phyloP scores from a whole-genome alignment of 2,797 vertebrate genomes.

The Dipus sagitta region DNA sequence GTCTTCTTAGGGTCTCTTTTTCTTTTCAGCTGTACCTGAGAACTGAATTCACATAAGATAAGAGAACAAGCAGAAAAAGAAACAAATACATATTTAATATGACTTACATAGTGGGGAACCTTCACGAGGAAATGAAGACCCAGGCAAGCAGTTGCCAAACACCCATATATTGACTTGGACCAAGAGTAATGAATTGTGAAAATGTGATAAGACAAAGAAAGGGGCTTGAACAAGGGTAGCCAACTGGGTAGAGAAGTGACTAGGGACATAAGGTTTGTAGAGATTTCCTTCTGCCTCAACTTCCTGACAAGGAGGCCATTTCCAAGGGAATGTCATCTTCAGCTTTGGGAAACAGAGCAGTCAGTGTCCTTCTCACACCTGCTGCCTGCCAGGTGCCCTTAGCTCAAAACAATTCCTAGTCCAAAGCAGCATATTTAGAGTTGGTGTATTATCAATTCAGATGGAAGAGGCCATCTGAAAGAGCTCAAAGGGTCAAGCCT shows the following conservation, averaged over 20 bases:
- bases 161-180: background rate
- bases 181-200: background rate
- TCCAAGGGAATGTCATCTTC: background rate
- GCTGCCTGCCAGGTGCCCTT: background rate
- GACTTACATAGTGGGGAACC: too few species aligned
- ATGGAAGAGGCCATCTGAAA: background rate
- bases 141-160: background rate
- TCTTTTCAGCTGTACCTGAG: background rate
- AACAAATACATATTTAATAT: background rate
- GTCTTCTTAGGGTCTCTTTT: background rate
- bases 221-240: background rate
- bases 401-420: background rate
- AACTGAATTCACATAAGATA: background rate
- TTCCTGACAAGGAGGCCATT: background rate
- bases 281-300: background rate
- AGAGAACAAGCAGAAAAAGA: background rate
- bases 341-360: background rate
- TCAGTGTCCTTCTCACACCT: background rate
- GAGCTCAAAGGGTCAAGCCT: background rate
- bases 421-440: background rate
- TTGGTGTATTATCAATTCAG: background rate
- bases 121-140: background rate
- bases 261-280: background rate
- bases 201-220: background rate
- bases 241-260: background rate